These are phyloP conservation scores for Uropsilus gracilis DNA, from an alignment of 2,113 vertebrate genomes.

Conservation along the genomic window DNA sequence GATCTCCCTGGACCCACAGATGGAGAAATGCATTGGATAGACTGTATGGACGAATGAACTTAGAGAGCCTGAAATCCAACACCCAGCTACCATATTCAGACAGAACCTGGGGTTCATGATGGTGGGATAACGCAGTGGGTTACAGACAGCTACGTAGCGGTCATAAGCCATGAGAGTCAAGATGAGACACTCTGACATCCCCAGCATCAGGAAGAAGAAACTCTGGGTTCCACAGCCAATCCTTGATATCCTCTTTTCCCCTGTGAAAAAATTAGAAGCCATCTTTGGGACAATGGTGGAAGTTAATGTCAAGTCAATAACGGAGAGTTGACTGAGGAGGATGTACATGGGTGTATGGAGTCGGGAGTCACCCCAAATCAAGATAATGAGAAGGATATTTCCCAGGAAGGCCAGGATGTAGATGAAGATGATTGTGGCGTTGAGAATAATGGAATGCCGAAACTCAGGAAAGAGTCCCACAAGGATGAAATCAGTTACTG, in stretches of 20 bases:
- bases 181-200: conserved; percentile 55
- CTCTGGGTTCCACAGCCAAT: conserved; percentile 54
- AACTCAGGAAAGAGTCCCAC: conserved; percentile 58
- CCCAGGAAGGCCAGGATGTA: conserved; percentile 58
- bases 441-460: background rate
- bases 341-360: conserved; percentile 62
- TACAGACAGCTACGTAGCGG: conserved; percentile 53
- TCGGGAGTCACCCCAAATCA: conserved; percentile 12
- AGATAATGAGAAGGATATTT: conserved; percentile 21
- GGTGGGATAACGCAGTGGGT: conserved; percentile 32
- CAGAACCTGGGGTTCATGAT: conserved; percentile 56
- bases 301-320: conserved; percentile 56
- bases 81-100: background rate
- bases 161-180: conserved; percentile 67
- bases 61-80: conserved; percentile 1
- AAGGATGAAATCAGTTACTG: conserved; percentile 54
- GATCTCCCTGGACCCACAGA: conserved; percentile 53
- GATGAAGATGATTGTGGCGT: background rate
- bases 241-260: conserved; percentile 33
- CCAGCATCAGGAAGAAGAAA: conserved; percentile 59
- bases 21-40: conserved; percentile 30
- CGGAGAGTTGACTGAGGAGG: conserved; percentile 56
- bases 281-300: conserved; percentile 59
- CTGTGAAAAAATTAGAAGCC: conserved; percentile 34
- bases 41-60: conserved; percentile 32